A percentile compares a stretch with the other conserved stretches of the same genome.
Conservation (phyloP, 1,140 invertebrate species). For the Lucilia sericata region DNA sequence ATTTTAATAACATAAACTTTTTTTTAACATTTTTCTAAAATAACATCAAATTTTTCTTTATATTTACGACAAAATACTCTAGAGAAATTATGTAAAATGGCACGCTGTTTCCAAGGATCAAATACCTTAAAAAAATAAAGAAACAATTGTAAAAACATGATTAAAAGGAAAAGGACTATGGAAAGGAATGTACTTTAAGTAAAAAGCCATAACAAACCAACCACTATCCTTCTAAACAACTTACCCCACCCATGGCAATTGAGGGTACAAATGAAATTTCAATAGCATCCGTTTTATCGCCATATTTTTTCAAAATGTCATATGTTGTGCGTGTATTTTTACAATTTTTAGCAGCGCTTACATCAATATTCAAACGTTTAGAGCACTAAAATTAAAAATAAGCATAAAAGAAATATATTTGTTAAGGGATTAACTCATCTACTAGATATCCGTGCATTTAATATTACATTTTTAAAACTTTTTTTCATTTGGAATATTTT, state of each 20-base stretch:
- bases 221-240: background rate
- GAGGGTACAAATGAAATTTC: constrained; percentile 61
- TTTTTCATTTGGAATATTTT: too few species aligned
- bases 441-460: too few species aligned
- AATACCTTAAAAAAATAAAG: constrained; percentile 50
- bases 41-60: constrained; percentile 45
- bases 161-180: background rate
- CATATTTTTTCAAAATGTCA: constrained; percentile 60
- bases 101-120: constrained; percentile 56
- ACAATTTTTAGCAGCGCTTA: constrained; percentile 53
- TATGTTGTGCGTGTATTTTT: constrained; percentile 52
- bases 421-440: too few species aligned
- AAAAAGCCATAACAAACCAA: background rate
- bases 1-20: background rate
- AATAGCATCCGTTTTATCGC: constrained; percentile 54
- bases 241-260: constrained; percentile 61
- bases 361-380: constrained; percentile 51
- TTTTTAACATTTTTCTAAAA: constrained; percentile 13
- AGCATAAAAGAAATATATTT: background rate
- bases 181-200: background rate
- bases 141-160: background rate
- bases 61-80: constrained; percentile 56
- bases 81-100: constrained; percentile 60
- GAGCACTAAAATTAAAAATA: constrained; percentile 51
- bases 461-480: too few species aligned